phyloP scores from a whole-genome alignment of 2,113 vertebrate genomes.

The Pterophyllum scalare region DNA sequence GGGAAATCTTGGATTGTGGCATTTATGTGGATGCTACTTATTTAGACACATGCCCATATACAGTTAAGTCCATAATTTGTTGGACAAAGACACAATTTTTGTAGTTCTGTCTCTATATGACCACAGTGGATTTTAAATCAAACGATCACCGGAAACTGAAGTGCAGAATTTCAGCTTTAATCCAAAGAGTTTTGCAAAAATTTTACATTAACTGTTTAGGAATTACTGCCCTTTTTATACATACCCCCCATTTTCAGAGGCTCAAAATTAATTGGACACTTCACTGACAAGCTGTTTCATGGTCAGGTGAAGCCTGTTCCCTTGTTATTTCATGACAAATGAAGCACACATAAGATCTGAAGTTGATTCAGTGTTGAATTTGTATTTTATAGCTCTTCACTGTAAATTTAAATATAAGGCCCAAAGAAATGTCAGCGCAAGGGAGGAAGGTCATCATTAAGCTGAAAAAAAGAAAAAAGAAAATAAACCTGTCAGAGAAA shows the following conservation, averaged over 20 bases:
- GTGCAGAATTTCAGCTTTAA: not conserved
- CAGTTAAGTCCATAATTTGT: not conserved
- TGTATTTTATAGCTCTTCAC: not conserved
- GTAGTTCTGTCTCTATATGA: accelerated
- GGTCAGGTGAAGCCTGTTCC: not conserved
- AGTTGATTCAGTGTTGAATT: not conserved
- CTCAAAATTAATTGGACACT: not conserved
- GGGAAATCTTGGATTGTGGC: not conserved
- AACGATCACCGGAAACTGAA: accelerated
- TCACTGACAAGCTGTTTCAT: not conserved
- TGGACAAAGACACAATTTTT: not conserved
- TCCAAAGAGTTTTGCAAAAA: not conserved
- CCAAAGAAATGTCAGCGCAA: not conserved
- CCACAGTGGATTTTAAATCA: not conserved
- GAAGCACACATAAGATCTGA: not conserved
- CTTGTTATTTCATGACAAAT: not conserved
- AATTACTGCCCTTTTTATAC: not conserved
- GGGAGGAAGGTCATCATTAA: not conserved
- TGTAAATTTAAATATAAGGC: not conserved
- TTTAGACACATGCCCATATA: not conserved
- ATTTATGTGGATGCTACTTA: accelerated
- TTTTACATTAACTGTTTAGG: not conserved
- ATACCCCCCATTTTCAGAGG: not conserved
- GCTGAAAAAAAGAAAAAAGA: not conserved
- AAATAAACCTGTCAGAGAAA: no score